phyloP scores from a whole-genome alignment of 2,888 invertebrate species.

The Sphaerophoria taeniata region DNA sequence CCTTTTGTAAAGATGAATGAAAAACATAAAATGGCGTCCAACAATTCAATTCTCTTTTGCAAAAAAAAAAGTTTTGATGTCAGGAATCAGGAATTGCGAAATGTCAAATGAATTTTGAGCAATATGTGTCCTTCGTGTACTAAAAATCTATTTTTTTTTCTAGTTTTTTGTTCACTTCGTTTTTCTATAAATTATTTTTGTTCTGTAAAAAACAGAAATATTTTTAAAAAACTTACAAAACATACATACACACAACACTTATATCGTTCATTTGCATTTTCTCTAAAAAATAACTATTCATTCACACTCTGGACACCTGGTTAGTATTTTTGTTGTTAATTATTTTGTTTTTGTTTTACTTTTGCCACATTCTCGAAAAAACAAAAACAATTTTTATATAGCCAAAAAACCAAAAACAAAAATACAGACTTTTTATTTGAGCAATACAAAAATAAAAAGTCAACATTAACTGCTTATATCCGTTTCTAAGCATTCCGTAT shows the following conservation, averaged over 20 bases:
- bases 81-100: constrained; percentile 14
- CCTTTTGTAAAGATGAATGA: too few relatives aligned
- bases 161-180: constrained; percentile 41
- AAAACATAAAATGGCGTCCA: too few relatives aligned
- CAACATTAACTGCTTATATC: constrained; percentile 35
- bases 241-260: constrained; percentile 22
- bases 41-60: too few relatives aligned
- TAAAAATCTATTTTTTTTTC: constrained; percentile 45
- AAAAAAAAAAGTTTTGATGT: too few relatives aligned
- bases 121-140: constrained; percentile 27
- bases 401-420: background rate
- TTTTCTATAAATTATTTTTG: constrained; percentile 32
- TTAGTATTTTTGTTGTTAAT: constrained; percentile 6
- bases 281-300: constrained; percentile 60
- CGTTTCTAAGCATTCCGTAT: constrained; percentile 47
- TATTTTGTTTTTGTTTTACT: background rate
- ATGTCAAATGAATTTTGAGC: constrained; percentile 59
- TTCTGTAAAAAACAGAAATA: constrained; percentile 55
- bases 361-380: constrained; percentile 20
- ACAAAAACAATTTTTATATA: background rate
- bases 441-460: constrained; percentile 5
- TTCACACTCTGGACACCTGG: constrained; percentile 67
- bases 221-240: constrained; percentile 52
- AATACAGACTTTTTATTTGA: background rate
- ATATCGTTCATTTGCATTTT: constrained; percentile 41